Base-by-base conservation (phyloP, 2,113 vertebrate species). In the Columba livia region DNA sequence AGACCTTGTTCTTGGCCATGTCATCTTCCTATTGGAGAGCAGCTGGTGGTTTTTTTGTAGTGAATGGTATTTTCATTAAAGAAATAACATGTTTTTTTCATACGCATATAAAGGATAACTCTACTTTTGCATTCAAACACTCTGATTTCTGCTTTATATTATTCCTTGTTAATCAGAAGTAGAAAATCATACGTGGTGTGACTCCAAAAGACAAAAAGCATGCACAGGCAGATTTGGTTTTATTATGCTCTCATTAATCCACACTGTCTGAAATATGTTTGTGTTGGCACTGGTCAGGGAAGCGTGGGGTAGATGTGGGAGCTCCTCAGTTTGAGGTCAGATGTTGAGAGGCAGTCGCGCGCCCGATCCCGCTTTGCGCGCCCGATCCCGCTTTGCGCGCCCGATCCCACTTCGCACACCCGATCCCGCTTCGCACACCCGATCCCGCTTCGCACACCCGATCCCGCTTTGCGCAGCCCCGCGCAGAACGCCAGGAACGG, bases 151-250 rank as follows among this genome's bases (percentile, higher is more conserved):
- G 72, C 1, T 0, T 85, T 71, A 3, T 18, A 47, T 80, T 4
- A 8, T 56, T 71, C 6, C 4, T 83, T n/a, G 93, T 62, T 58
- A 42, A 51, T 71, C 56, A 64, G 38, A 70, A 38, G 51, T 16
- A 42, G 50, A 70, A 69, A 70, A 66, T 73, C 0, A 0, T n/a
- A 65, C 1, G 23, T 67, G 36, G 28, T 74, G 31, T 23, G 28
- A 73, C 71, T 96, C 26, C 86, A 81, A 56, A 67, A 88, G 70
- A 62, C 36, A 79, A 72, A 85, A 87, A 93, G 61, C 80, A 44
- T 69, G 77, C 86, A 78, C 51, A 25, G 90, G 24, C 62, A 73
- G 87, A 32, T 88, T 44, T 83, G 54, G 0, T 61, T 95, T 92
- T 66, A 51, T 77, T 47, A 42, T 2, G 32, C 47, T 69, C 10